Percentiles rank a stretch among this genome's conserved stretches.
These are phyloP conservation scores for Mareca penelope DNA, from an alignment of 2,797 vertebrate genomes.

Conservation along the genomic window DNA sequence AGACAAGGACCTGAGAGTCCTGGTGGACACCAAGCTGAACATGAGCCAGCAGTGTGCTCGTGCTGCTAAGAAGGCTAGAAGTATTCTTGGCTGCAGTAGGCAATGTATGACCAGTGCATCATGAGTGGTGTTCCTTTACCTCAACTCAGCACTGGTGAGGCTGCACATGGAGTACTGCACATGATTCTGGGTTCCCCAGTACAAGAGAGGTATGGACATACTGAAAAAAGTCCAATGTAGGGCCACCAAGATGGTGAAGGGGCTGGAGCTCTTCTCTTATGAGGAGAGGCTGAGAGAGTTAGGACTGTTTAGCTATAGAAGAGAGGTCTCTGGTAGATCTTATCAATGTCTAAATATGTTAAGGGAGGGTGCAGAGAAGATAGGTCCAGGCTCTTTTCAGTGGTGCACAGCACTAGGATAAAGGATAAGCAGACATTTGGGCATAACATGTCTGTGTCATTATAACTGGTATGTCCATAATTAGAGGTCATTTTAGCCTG, in stretches of 20 bases:
- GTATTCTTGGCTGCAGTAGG: background rate
- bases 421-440: background rate
- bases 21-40: background rate
- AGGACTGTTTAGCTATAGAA: background rate
- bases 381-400: background rate
- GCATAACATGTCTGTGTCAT: background rate
- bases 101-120: background rate
- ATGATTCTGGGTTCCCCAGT: background rate
- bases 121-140: background rate
- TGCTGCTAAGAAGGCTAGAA: background rate
- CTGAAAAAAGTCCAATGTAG: background rate
- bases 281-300: background rate
- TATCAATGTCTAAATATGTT: background rate
- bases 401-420: background rate
- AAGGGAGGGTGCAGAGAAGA: background rate
- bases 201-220: background rate
- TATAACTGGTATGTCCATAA: background rate
- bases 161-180: background rate
- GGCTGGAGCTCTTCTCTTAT: background rate
- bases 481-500: background rate
- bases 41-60: too few species aligned
- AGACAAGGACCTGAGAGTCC: background rate
- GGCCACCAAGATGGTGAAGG: background rate
- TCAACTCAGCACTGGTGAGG: background rate
- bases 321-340: background rate